These are phyloP conservation scores for Acronicta alni DNA, from an alignment of 2,888 invertebrate genomes.

Conservation along the genomic window DNA sequence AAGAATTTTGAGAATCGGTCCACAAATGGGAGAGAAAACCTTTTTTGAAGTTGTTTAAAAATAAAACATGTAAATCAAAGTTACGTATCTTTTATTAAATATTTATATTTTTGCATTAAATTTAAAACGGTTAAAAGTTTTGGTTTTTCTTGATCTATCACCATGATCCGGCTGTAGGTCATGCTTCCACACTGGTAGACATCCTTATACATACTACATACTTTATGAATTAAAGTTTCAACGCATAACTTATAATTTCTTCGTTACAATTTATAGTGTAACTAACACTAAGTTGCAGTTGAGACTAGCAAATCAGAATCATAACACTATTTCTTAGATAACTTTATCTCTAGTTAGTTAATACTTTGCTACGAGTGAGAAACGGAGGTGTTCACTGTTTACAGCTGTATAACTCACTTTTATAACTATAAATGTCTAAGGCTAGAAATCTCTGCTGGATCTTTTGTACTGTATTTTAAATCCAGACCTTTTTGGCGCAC, in stretches of 20 bases:
- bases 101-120: background rate
- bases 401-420: constrained; percentile 17
- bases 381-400: constrained; percentile 13
- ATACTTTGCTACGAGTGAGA: constrained; percentile 10
- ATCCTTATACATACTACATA: too few relatives aligned
- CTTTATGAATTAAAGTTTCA: too few relatives aligned
- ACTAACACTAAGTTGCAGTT: background rate
- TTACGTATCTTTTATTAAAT: too few relatives aligned
- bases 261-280: background rate
- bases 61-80: too few relatives aligned
- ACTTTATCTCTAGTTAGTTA: constrained; percentile 22
- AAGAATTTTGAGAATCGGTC: too few relatives aligned
- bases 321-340: constrained; percentile 28
- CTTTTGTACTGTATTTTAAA: constrained; percentile 27
- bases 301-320: constrained; percentile 32
- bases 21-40: too few relatives aligned
- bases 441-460: constrained; percentile 12
- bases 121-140: too few relatives aligned
- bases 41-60: too few relatives aligned
- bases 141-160: too few relatives aligned
- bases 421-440: constrained; percentile 18
- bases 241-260: too few relatives aligned
- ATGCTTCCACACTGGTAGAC: too few relatives aligned
- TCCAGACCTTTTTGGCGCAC: constrained; percentile 36
- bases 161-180: too few relatives aligned